Conservation (phyloP, 2,888 invertebrate species). For the Pycnomerus fuliginosus region DNA sequence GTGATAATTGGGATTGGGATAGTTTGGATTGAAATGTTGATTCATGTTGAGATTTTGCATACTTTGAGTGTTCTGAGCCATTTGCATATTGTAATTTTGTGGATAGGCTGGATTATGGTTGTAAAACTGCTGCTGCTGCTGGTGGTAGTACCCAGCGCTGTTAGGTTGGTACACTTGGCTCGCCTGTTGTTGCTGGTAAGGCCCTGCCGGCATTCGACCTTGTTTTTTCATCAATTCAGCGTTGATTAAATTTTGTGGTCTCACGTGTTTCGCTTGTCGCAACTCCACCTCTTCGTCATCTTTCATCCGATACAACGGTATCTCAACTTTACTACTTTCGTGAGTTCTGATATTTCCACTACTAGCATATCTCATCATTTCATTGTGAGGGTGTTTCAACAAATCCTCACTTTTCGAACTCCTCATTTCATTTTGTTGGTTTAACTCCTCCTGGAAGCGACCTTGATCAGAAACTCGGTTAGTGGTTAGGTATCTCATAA, state of each 20-base stretch:
- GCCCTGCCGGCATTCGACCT: slow-evolving; percentile 59
- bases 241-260: slow-evolving; percentile 64
- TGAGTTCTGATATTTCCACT: slow-evolving; percentile 50
- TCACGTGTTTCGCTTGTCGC: slow-evolving; percentile 26
- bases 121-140: slow-evolving; percentile 31
- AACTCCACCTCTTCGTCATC: slow-evolving; percentile 33
- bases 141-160: slow-evolving; percentile 23
- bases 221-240: slow-evolving; percentile 49
- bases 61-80: slow-evolving; percentile 47
- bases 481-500: slow-evolving; percentile 47
- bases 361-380: slow-evolving; percentile 45
- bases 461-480: slow-evolving; percentile 9
- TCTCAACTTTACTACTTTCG: slow-evolving; percentile 40
- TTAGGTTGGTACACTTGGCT: slow-evolving; percentile 35
- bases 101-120: slow-evolving; percentile 6
- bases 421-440: slow-evolving; percentile 42
- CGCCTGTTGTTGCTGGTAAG: slow-evolving; percentile 38
- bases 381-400: slow-evolving; percentile 42
- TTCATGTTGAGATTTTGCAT: slow-evolving; percentile 48
- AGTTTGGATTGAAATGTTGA: slow-evolving; percentile 29
- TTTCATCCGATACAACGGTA: slow-evolving; percentile 32
- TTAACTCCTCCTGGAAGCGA: slow-evolving; percentile 37
- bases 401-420: slow-evolving; percentile 50
- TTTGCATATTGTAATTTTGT: slow-evolving; percentile 36
- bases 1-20: slow-evolving; percentile 30